Base-by-base conservation (phyloP, 2,797 vertebrate species). In the Rhabdomys pumilio region DNA sequence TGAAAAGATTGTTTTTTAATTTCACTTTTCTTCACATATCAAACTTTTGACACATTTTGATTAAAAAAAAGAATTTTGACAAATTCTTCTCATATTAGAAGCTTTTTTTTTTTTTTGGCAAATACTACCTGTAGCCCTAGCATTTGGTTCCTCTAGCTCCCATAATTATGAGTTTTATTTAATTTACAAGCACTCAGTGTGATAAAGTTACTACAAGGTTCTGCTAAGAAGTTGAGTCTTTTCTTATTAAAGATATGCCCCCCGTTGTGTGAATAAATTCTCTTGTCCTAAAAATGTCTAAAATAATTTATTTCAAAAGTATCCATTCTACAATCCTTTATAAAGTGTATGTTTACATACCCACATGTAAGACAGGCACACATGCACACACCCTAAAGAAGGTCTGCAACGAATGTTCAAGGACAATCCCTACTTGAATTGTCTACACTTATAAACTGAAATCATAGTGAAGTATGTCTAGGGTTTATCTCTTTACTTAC, bases 171-270 rank as follows among this genome's bases (percentile, higher is more conserved):
- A 47, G 41, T 84, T 93, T 92, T 91, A 81, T 92, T 95, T 95
- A 87, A 92, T 96, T 95, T 94, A 90, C 24, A 96, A 84, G 73
- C n/a, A 88, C 26, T 90, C 72, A 87, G 61, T 96, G 73, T 47
- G 72, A 17, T 93, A 73, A 92, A 96, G 17, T 65, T 94, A 90
- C 9, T 91, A 0, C 88, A 59, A 90, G 69, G 13, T 91, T 84
- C 87, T 94, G n/a, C 76, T 80, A 86, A 84, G 82, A 24, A 89
- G n/a, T 96, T 57, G 90, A 89, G 19, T 69, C n/a, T 90, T 96
- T 96, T 82, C 41, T 76, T 93, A 80, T 93, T 93, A 76, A 87
- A 93, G 15, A 38, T 93, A 72, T 20, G 75, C 79, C 84, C 38
- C 22, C n/a, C 55, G 9, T 41, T 89, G 17, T 75, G 5, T 67